Evolutionary conservation across 2,797 vertebrate genomes (phyloP), one percentile per base, ranked within the genome.

Genomic region (Lacerta viridis): DNA sequence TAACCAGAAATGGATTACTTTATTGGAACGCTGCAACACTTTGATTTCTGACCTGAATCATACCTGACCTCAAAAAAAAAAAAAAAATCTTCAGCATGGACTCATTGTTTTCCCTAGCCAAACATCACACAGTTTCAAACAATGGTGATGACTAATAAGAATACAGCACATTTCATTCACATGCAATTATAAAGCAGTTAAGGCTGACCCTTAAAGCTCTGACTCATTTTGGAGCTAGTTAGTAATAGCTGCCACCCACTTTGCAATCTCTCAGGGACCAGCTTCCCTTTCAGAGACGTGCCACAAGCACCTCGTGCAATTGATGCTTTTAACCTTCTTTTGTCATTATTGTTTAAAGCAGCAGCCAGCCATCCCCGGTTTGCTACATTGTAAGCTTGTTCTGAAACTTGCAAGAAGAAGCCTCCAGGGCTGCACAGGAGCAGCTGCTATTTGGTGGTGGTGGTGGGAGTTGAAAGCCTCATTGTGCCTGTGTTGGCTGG

Each of bases 31-130:
- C 4, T 59, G 23, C 2, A 13, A 10, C n/a, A n/a, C 89, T 72
- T 93, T 83, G 85, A 64, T 91, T 89, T 92, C 85, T 92, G 83
- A 86, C 80, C 80, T 77, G 72, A 41, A 91, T 80, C 82, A 82
- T 90, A 85, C 39, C 27, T 86, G 87, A 25, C 66, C 80, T 84
- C 29, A 46, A 77, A 81, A 66, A 33, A 66, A 5, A 83, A 64
- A 85, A 83, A 90, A 87, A 83, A 17, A 76, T 3, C 7, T 66
- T 85, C 64, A 50, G 43, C 23, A 7, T 84, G 71, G 74, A 88
- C 79, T 89, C 80, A 86, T 72, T 83, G 61, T 81, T 90, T 87
- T 92, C 84, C 83, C 18, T 61, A 80, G 78, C 75, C 55, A 61
- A 29, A 36, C 27, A 85, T 59, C 64, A 25, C 79, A 71, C 59